Evolutionary conservation across 2,113 vertebrate species (phyloP), one percentile per base, ranked within the genome.

Genomic region (Dendropsophus ebraccatus): DNA sequence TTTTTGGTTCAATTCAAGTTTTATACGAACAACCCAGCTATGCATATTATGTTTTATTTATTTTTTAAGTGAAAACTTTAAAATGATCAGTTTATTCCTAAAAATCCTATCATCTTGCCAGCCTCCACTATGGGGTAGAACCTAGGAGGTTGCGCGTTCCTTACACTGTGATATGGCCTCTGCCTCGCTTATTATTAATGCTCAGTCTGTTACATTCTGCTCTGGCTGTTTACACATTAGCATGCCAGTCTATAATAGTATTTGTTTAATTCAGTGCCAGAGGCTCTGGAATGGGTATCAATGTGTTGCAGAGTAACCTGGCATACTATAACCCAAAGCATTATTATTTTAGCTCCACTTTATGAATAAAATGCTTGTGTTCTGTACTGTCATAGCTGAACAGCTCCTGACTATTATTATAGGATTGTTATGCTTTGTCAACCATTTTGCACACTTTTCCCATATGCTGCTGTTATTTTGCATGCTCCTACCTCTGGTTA

Each of bases 391-490:
- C 73, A 85, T 21, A 52, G 37, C 56, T 37, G 49, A 69, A 41
- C 54, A 56, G 17, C 10, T 28, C 84, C 90, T 95, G 85, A 89
- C 94, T 93, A 92, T 94, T 93, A 94, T 94, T 81, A 92, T 91
- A 65, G 35, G 93, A 94, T 88, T 95, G 88, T 94, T 94, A 35
- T 50, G 89, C 73, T 92, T 93, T 62, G 92, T 93, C 89, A 90
- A 91, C 90, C 84, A 93, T 88, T 95, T 95, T 62, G 92, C 90
- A 87, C 91, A 92, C 89, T 93, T 95, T 95, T 93, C 92, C 95
- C 92, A 95, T 95, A 93, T 89, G 90, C 52, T 94, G 94, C 91
- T 95, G 93, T 91, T 90, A 95, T 45, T 91, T 93, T 94, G 76
- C 94, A 93, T 30, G 19, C n/a, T 67, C 77, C 77, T 58, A 7